A percentile compares a stretch with the other conserved stretches of the same genome.
Conservation (phyloP, 2,797 vertebrate species). For the Tympanoctomys barrerae region DNA sequence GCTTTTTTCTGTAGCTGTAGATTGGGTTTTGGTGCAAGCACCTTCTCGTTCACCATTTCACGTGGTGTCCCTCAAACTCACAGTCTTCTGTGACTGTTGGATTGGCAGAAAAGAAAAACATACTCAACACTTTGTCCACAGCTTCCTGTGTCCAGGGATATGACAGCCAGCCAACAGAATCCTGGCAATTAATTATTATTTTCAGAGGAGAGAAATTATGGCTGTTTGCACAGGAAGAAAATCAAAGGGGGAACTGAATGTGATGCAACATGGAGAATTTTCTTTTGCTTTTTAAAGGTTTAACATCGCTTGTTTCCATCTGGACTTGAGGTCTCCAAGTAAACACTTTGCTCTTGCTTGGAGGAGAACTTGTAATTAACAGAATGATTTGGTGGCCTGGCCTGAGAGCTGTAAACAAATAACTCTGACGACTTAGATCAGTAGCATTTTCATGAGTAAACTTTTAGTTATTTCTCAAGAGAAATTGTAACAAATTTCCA, state of each 20-base stretch:
- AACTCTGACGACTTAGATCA: neutral
- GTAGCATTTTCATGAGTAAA: conserved; percentile 9
- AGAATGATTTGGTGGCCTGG: neutral
- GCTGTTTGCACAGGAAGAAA: neutral
- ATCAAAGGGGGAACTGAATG: neutral
- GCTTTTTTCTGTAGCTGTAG: conserved; percentile 80
- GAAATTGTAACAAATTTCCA: neutral
- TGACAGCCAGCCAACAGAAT: neutral
- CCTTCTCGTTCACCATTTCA: conserved; percentile 44
- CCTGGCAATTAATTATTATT: neutral
- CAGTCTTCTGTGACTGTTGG: conserved; percentile 61
- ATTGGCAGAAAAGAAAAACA: conserved; percentile 55
- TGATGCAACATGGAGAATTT: neutral
- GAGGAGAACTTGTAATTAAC: neutral
- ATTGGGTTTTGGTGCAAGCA: conserved; percentile 61
- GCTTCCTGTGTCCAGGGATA: neutral
- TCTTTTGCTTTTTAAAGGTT: neutral
- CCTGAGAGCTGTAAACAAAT: neutral
- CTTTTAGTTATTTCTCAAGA: neutral
- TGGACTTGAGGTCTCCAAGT: neutral
- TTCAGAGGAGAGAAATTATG: conserved; percentile 5
- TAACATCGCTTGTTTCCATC: neutral
- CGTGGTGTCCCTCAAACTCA: conserved; percentile 52
- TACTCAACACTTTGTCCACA: neutral
- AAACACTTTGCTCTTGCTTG: neutral